Conservation (phyloP, 2,888 invertebrate genomes). For the Machimus atricapillus region DNA sequence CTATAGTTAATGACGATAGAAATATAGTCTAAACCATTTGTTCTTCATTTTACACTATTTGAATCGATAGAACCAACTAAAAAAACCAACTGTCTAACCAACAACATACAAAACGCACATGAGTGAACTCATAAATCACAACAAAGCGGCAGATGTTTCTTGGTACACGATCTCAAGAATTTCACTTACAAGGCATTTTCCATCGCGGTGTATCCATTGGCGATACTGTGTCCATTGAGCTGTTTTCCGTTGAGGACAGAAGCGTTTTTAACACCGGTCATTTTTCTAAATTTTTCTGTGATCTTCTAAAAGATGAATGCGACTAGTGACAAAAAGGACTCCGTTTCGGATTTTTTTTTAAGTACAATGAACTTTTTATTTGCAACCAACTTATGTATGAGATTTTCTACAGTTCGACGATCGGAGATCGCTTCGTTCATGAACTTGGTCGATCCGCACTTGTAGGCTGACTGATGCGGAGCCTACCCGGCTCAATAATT, state of each 20-base stretch:
- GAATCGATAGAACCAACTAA: not conserved
- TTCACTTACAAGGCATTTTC: constrained; percentile 54
- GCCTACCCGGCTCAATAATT: constrained; percentile 7
- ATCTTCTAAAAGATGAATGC: not conserved
- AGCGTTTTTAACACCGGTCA: constrained; percentile 53
- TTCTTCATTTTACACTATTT: not conserved
- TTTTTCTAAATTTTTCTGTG: constrained; percentile 40
- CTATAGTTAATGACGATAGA: too few species aligned
- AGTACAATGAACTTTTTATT: not conserved
- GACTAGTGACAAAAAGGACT: not conserved
- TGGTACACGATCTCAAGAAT: not conserved
- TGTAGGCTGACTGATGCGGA: not conserved
- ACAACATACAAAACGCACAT: not conserved
- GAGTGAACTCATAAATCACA: not conserved
- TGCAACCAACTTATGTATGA: not conserved
- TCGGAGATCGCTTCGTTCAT: not conserved
- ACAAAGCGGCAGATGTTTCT: not conserved
- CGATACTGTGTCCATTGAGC: constrained; percentile 46
- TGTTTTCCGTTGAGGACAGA: constrained; percentile 49
- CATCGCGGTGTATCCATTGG: constrained; percentile 52
- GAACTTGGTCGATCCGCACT: constrained; percentile 14
- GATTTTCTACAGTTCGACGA: not conserved
- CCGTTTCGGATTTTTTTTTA: not conserved
- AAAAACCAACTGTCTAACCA: not conserved
- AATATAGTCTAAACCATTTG: too few species aligned